Percentiles rank a stretch among this genome's conserved stretches.
Evolutionary conservation across 2,113 vertebrate species (phyloP).

Genomic region (Artemisiospiza belli): DNA sequence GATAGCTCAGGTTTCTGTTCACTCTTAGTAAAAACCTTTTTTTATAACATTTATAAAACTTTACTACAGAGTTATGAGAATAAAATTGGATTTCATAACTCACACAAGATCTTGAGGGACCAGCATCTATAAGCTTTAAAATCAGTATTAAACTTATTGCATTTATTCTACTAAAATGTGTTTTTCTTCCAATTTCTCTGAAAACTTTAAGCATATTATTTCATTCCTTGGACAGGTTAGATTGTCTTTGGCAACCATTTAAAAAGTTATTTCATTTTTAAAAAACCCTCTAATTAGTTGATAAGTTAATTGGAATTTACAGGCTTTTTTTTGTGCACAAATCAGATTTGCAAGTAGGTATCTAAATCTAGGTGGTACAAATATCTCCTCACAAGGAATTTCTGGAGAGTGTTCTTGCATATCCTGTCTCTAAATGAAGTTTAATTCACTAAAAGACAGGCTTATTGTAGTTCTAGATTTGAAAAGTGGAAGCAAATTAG

Average conservation of each 20-base stretch:
- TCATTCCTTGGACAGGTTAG: neutral
- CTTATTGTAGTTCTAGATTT: neutral
- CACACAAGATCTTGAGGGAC: conserved; percentile 61
- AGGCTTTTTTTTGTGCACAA: neutral
- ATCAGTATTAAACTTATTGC: conserved; percentile 63
- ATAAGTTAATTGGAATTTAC: neutral
- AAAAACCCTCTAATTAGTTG: neutral
- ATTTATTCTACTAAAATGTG: conserved; percentile 24
- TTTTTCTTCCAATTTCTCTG: conserved; percentile 38
- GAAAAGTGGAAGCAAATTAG: neutral
- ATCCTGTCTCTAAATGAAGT: neutral
- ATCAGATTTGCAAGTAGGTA: neutral
- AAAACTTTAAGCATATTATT: neutral
- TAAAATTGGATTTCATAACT: conserved; percentile 81
- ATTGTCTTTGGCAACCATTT: neutral
- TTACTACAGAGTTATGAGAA: conserved; percentile 78
- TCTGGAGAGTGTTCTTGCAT: neutral
- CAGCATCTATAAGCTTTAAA: conserved; percentile 63
- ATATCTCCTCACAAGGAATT: neutral
- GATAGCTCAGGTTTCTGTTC: conserved; percentile 74
- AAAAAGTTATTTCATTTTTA: neutral
- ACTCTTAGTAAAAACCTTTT: conserved; percentile 71
- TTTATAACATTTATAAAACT: conserved; percentile 81
- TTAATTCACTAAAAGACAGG: neutral
- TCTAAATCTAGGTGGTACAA: neutral